Conservation (phyloP, 2,888 invertebrate species). For the Osmoderma eremita region DNA sequence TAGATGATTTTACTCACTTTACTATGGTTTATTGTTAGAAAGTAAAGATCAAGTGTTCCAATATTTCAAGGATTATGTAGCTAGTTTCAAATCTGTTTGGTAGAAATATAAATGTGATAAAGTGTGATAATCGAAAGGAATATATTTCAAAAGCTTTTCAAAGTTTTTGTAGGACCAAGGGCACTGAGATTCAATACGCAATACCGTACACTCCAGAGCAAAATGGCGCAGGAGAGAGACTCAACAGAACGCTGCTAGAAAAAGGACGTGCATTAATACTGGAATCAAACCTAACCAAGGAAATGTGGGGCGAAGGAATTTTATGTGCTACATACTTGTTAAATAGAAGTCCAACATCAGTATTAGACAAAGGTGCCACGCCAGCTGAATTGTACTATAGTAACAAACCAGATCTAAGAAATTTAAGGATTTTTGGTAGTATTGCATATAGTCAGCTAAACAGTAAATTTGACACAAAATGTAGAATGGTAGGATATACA, state of each 20-base stretch:
- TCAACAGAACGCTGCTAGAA: conserved; percentile 48
- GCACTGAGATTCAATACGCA: conserved; percentile 21
- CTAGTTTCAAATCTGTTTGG: conserved; percentile 18
- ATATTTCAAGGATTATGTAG: conserved; percentile 36
- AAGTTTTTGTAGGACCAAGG: conserved; percentile 34
- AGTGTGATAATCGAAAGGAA: conserved; percentile 43
- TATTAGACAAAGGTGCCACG: background rate
- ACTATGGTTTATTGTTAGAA: conserved; percentile 31
- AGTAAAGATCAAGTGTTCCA: conserved; percentile 40
- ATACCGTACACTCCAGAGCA: conserved; percentile 43
- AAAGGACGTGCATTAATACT: conserved; percentile 50
- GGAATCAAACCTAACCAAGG: conserved; percentile 39
- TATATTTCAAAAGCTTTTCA: conserved; percentile 41
- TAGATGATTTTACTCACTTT: conserved; percentile 44
- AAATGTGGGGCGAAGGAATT: conserved; percentile 52
- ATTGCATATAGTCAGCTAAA: background rate
- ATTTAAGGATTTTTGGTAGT: background rate
- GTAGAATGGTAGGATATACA: background rate
- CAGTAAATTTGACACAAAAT: background rate
- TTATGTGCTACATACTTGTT: conserved; percentile 26
- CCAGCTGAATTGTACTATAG: conserved; percentile 1
- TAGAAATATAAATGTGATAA: conserved; percentile 22
- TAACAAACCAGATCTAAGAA: conserved; percentile 1
- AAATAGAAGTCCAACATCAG: conserved; percentile 50
- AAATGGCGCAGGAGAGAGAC: conserved; percentile 47